phyloP scores from a whole-genome alignment of 1,140 invertebrate genomes.

The Zaprionus nigranus region DNA sequence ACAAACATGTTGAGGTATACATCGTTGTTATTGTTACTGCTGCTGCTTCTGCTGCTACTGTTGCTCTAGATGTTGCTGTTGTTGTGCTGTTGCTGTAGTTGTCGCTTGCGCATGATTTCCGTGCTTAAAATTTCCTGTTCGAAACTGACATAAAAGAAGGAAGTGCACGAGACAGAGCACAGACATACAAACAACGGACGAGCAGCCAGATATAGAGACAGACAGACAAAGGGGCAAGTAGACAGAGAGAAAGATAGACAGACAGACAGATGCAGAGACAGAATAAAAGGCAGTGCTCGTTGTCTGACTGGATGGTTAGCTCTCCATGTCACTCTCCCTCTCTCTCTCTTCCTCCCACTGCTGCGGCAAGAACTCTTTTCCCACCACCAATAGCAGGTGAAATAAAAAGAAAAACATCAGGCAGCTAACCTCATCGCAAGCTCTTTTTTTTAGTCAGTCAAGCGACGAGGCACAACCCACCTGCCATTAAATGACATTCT shows the following conservation, averaged over 20 bases:
- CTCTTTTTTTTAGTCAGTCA: constrained; percentile 28
- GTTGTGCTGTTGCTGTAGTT: constrained; percentile 33
- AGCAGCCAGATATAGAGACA: constrained; percentile 16
- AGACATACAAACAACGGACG: constrained; percentile 13
- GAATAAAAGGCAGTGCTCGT: constrained; percentile 14
- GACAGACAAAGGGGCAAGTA: constrained; percentile 18
- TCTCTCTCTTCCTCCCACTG: background rate
- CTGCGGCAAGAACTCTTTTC: constrained; percentile 14
- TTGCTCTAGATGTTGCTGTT: constrained; percentile 26
- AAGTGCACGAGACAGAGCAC: constrained; percentile 36
- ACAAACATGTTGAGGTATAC: constrained; percentile 43
- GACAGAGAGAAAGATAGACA: constrained; percentile 5
- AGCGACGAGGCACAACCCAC: constrained; percentile 1
- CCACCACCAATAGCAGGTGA: background rate
- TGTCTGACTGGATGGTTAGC: constrained; percentile 2
- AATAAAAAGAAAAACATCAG: constrained; percentile 8
- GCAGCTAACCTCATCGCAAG: constrained; percentile 1
- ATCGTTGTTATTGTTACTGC: constrained; percentile 25
- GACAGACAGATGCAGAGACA: constrained; percentile 30
- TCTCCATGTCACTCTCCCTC: background rate
- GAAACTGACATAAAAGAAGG: constrained; percentile 71
- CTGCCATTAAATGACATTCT: constrained; percentile 46
- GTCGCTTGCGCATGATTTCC: constrained; percentile 72
- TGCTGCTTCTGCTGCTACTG: constrained; percentile 31
- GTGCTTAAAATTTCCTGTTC: constrained; percentile 76